Evolutionary conservation across 2,888 invertebrate species (phyloP).

Genomic region (Macaria notata): DNA sequence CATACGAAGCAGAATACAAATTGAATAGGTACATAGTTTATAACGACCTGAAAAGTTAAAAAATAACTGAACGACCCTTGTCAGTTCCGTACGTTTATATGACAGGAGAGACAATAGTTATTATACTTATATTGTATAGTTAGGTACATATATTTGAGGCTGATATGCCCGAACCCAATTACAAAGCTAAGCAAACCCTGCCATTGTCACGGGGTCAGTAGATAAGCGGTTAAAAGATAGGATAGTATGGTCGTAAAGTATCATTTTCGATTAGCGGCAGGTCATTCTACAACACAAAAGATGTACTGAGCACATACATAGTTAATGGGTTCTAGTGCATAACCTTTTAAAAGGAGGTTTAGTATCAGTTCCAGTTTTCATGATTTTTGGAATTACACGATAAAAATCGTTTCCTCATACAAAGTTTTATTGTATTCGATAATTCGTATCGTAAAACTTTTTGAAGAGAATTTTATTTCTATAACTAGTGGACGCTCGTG

Average conservation of each 20-base stretch:
- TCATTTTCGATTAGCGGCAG: not conserved
- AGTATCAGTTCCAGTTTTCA: too few relatives aligned
- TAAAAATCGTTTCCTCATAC: too few relatives aligned
- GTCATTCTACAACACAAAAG: not conserved
- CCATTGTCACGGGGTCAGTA: constrained; percentile 5
- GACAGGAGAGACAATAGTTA: not conserved
- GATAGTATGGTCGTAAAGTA: not conserved
- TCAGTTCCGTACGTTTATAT: not conserved
- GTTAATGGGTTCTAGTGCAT: too few relatives aligned
- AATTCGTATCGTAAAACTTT: too few relatives aligned
- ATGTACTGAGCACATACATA: too few relatives aligned
- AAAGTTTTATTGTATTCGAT: too few relatives aligned
- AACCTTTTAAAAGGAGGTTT: too few relatives aligned
- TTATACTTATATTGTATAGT: not conserved
- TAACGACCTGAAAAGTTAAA: not conserved
- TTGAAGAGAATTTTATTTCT: too few relatives aligned
- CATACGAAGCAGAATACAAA: too few relatives aligned
- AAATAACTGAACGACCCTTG: not conserved
- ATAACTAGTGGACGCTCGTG: too few relatives aligned
- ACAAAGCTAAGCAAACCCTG: constrained; percentile 12
- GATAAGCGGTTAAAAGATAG: not conserved
- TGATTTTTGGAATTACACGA: too few relatives aligned
- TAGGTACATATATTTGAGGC: not conserved
- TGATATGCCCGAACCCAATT: constrained; percentile 17
- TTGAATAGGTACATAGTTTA: not conserved